Evolutionary conservation across 2,888 invertebrate species (phyloP), one percentile per base, ranked within the genome.

Genomic region (Antheraea yamamai): DNA sequence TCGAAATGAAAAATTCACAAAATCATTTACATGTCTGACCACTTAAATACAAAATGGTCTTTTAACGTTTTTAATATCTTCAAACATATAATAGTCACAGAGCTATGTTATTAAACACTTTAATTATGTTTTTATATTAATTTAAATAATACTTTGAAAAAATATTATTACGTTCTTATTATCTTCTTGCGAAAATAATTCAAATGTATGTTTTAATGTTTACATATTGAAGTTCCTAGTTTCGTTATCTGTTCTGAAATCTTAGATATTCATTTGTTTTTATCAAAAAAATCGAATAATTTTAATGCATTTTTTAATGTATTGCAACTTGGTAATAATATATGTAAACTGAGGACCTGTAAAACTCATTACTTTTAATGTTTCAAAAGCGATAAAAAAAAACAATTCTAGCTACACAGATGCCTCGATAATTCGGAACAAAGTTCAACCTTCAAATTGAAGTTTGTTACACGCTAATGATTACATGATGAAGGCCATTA

Each of bases 1-100:
- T 79, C 76, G 75, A 77, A 70, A 68, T 76, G 75, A 74, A 35
- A 78, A 77, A 81, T 79, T 75, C 77, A 75, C 76, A 20, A 74
- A 76, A 83, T 84, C 79, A 88, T 90, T 88, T 86, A 82, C 87
- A 88, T 87, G 82, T 83, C 81, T 81, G 83, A 87, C 85, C 83
- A 87, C 87, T 85, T 85, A 79, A 74, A 39, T 66, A 81, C 80
- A 83, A 82, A 76, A 81, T 80, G 76, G n/a, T 20, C 58, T 1
- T 58, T n/a, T n/a, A 58, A 55, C 18, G 0, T n/a, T 4, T 58
- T 18, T n/a, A 6, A 52, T 52, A 52, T 52, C 52, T 52, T 52
- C 52, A 52, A 52, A 52, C 16, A 52, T 16, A 52, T 47, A 47
- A 4, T 10, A 4, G 47, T 47, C 52, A 52, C 18, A 52, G 14